These are phyloP conservation scores for Python bivittatus DNA, from an alignment of 2,113 vertebrate species.

Conservation along the genomic window DNA sequence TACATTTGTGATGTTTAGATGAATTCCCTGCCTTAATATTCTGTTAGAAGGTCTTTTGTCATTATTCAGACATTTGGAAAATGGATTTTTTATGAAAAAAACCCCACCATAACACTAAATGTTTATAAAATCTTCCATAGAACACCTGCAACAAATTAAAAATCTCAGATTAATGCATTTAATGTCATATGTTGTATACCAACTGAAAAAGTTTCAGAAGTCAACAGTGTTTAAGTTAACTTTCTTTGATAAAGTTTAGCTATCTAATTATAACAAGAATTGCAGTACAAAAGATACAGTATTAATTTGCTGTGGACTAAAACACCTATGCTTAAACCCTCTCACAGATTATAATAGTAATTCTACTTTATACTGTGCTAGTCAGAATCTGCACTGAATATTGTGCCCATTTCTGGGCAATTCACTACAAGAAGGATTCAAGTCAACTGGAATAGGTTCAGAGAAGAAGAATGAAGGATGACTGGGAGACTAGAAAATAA, in stretches of 20 bases:
- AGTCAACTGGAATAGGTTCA: background rate
- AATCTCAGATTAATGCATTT: slow-evolving; percentile 21
- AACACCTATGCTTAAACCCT: fast-evolving
- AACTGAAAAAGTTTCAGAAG: slow-evolving; percentile 37
- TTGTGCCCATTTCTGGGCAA: background rate
- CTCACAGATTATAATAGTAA: fast-evolving
- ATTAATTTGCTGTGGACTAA: slow-evolving; percentile 39
- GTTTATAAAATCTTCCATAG: slow-evolving; percentile 39
- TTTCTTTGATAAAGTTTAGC: slow-evolving; percentile 68
- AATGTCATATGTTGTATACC: slow-evolving; percentile 25
- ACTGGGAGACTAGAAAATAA: background rate
- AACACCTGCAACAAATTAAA: slow-evolving; percentile 49
- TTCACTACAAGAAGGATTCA: background rate
- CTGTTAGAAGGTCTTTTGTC: slow-evolving; percentile 54
- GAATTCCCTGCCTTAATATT: slow-evolving; percentile 61
- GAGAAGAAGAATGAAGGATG: background rate
- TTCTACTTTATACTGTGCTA: background rate
- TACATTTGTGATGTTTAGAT: slow-evolving; percentile 53
- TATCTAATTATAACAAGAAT: slow-evolving; percentile 77
- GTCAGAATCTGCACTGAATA: background rate
- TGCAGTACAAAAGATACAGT: background rate
- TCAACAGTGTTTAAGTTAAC: slow-evolving; percentile 67
- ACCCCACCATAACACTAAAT: slow-evolving; percentile 30
- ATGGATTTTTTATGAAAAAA: slow-evolving; percentile 46
- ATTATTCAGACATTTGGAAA: slow-evolving; percentile 61